Evolutionary conservation across 2,797 vertebrate species (phyloP).

Genomic region (Micropoecilia bifurca): DNA sequence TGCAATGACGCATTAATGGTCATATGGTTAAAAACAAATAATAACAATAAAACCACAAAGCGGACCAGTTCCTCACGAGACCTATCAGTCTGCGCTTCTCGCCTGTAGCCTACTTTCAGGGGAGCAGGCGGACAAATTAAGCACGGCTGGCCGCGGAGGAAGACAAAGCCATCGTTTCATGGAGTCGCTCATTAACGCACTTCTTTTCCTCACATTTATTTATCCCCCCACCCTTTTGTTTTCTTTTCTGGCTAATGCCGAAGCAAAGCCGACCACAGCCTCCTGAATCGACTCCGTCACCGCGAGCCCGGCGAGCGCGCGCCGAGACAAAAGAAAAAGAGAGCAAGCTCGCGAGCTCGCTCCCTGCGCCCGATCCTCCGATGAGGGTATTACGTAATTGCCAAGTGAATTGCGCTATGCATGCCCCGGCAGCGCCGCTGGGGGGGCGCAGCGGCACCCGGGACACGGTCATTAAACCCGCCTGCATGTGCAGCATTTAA

Average conservation of each 20-base stretch:
- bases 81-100: slow-evolving; percentile 53
- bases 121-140: slow-evolving; percentile 68
- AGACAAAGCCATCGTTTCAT: slow-evolving; percentile 82
- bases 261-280: background rate
- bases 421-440: slow-evolving; percentile 75
- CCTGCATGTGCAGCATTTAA: slow-evolving; percentile 47
- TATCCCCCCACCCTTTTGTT: background rate
- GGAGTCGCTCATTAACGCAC: slow-evolving; percentile 68
- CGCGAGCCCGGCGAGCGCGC: slow-evolving; percentile 5
- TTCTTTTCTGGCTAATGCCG: background rate
- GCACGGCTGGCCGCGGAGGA: slow-evolving; percentile 75
- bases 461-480: slow-evolving; percentile 40
- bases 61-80: slow-evolving; percentile 61
- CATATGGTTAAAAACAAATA: background rate
- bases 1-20: background rate
- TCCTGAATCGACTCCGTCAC: background rate
- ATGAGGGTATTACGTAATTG: slow-evolving; percentile 82
- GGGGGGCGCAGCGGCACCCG: slow-evolving; percentile 58
- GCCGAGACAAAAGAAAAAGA: slow-evolving; percentile 72
- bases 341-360: slow-evolving; percentile 45
- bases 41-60: background rate
- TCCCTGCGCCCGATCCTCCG: slow-evolving; percentile 66
- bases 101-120: slow-evolving; percentile 69
- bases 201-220: slow-evolving; percentile 1
- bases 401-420: slow-evolving; percentile 79